Conservation (phyloP, 2,797 vertebrate genomes). For the Apogon hyalosoma region DNA sequence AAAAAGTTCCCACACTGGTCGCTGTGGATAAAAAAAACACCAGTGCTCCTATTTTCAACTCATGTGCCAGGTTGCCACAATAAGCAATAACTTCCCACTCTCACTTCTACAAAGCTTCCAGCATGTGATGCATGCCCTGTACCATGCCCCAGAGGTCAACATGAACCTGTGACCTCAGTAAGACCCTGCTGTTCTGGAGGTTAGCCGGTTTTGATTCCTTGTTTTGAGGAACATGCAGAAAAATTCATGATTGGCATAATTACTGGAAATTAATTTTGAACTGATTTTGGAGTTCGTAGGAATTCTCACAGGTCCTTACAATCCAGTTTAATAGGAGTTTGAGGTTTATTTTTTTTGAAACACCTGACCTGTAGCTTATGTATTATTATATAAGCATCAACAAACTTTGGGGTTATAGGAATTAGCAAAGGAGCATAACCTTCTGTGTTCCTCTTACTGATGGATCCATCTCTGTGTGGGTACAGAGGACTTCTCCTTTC, state of each 20-base stretch:
- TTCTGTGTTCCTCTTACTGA: conserved; percentile 79
- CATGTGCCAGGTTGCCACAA: conserved; percentile 75
- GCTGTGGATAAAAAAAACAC: conserved; percentile 37
- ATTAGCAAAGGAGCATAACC: conserved; percentile 63
- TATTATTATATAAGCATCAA: too few species aligned
- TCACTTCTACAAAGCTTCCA: conserved; percentile 87
- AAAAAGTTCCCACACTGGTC: conserved; percentile 42
- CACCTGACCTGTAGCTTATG: not conserved
- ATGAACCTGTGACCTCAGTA: conserved; percentile 60
- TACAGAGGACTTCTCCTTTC: conserved; percentile 80
- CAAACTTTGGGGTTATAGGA: conserved; percentile 39
- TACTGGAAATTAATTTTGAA: not conserved
- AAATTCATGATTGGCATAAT: not conserved
- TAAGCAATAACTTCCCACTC: conserved; percentile 84
- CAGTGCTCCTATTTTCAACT: conserved; percentile 64
- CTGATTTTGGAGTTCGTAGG: not conserved
- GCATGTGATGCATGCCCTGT: conserved; percentile 67
- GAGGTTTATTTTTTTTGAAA: not conserved
- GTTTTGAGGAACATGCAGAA: conserved; percentile 39
- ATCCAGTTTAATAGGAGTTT: not conserved
- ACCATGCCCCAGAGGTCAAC: conserved; percentile 69
- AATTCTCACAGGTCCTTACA: not conserved
- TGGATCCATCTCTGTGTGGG: conserved; percentile 68
- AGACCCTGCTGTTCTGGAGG: conserved; percentile 43
- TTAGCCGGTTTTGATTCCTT: conserved; percentile 70